Evolutionary conservation across 2,888 invertebrate species (phyloP).

Genomic region (Tetranychus piercei): DNA sequence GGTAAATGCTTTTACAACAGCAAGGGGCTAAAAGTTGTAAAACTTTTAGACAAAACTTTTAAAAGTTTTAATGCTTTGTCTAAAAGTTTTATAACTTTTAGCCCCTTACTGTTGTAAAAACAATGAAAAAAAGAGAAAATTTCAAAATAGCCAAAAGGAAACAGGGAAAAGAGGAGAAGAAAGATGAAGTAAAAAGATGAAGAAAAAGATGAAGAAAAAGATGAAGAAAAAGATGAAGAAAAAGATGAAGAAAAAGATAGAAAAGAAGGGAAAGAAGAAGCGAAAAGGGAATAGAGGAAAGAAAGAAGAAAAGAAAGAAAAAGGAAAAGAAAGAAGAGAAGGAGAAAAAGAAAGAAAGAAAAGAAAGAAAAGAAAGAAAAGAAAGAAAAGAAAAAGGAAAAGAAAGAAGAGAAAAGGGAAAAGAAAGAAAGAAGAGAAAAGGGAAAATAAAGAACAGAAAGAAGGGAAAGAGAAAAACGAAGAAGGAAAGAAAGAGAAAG

Average conservation of each 20-base stretch:
- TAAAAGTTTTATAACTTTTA: too few species aligned
- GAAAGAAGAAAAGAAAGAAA: neutral
- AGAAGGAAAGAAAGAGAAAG: slow-evolving; percentile 10
- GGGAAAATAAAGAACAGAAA: neutral
- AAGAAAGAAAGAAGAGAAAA: neutral
- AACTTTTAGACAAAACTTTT: too few species aligned
- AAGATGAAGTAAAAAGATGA: neutral
- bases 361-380: neutral
- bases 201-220: neutral
- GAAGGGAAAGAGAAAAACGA: slow-evolving; percentile 9
- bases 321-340: neutral
- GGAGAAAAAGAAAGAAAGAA: neutral
- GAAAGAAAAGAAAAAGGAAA: neutral
- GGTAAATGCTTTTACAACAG: too few species aligned
- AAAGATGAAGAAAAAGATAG: too few species aligned
- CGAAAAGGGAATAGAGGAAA: neutral
- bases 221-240: slow-evolving; percentile 2
- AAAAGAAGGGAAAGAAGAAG: slow-evolving; percentile 10
- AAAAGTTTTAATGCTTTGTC: too few species aligned
- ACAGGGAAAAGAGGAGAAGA: neutral
- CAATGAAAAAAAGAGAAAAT: too few species aligned
- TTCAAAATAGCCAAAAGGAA: neutral
- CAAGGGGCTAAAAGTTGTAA: too few species aligned
- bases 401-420: slow-evolving; percentile 1
- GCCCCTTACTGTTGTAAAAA: too few species aligned